Evolutionary conservation across 23 tunicate species (phyloP).

Genomic region (Trididemnum miniatum): DNA sequence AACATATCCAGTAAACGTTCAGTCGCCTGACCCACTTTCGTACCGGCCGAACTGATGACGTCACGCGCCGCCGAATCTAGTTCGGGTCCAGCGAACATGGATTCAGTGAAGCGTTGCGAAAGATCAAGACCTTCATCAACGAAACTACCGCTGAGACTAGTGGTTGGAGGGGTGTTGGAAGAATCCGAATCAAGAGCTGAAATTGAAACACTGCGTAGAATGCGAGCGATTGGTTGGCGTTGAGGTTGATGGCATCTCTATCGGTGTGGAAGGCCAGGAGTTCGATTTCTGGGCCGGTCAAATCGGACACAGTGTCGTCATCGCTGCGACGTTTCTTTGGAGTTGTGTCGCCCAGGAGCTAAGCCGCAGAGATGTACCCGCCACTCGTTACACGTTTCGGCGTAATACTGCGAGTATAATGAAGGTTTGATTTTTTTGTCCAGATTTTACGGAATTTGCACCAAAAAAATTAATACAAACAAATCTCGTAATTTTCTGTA

Average conservation of each 20-base stretch:
- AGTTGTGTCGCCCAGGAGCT: too few species aligned
- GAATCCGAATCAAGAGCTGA: background rate
- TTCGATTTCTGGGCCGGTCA: background rate
- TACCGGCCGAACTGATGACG: constrained; percentile 48
- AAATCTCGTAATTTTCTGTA: too few species aligned
- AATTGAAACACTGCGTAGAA: too few species aligned
- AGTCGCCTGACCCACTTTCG: constrained; percentile 61
- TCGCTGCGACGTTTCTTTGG: too few species aligned
- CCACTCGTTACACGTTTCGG: too few species aligned
- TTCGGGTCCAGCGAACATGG: constrained; percentile 87
- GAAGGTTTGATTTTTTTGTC: too few species aligned
- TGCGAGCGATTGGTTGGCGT: too few species aligned
- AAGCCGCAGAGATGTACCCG: too few species aligned
- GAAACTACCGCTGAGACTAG: constrained; percentile 67
- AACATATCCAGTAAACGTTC: constrained; percentile 63
- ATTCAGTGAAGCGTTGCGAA: constrained; percentile 78
- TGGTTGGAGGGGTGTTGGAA: constrained; percentile 29
- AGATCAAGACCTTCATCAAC: constrained; percentile 88
- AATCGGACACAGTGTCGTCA: background rate
- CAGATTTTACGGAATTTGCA: too few species aligned
- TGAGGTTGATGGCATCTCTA: too few species aligned
- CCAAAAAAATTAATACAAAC: too few species aligned
- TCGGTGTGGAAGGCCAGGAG: background rate
- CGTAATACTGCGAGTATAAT: too few species aligned
- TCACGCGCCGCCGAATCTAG: constrained; percentile 78